Conservation (phyloP, 2,113 vertebrate species). For the Pterophyllum scalare region DNA sequence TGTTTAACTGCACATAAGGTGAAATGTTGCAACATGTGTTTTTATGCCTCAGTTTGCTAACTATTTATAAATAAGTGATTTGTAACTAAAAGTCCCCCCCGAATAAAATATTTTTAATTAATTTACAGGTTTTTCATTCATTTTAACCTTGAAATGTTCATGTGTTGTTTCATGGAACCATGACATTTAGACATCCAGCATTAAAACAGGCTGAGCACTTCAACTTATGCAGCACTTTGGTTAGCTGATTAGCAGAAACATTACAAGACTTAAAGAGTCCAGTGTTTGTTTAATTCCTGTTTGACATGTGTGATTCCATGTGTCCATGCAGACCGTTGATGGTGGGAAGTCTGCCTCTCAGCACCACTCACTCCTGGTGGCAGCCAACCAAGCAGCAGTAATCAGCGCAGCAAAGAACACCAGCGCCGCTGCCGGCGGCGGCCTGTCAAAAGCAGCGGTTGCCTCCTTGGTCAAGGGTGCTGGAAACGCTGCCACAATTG, state of each 20-base stretch:
- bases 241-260: not conserved
- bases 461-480: slow-evolving; percentile 68
- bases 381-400: slow-evolving; percentile 82
- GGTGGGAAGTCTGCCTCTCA: slow-evolving; percentile 69
- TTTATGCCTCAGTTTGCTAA: not conserved
- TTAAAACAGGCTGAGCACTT: not conserved
- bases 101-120: not conserved
- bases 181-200: too few species aligned
- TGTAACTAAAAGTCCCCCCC: not conserved
- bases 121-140: not conserved
- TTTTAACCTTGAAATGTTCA: not conserved
- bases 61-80: not conserved
- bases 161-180: not conserved
- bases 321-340: slow-evolving; percentile 55
- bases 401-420: slow-evolving; percentile 80
- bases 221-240: not conserved
- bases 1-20: not conserved
- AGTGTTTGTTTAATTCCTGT: not conserved
- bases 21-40: not conserved
- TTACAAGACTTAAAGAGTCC: not conserved
- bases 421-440: slow-evolving; percentile 59
- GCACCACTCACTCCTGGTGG: slow-evolving; percentile 77
- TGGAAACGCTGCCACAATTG: slow-evolving; percentile 20
- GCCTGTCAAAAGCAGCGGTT: slow-evolving; percentile 64
- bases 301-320: slow-evolving; percentile 27